Evolutionary conservation across 2,113 vertebrate genomes (phyloP).

Genomic region (Hymenochirus boettgeri): DNA sequence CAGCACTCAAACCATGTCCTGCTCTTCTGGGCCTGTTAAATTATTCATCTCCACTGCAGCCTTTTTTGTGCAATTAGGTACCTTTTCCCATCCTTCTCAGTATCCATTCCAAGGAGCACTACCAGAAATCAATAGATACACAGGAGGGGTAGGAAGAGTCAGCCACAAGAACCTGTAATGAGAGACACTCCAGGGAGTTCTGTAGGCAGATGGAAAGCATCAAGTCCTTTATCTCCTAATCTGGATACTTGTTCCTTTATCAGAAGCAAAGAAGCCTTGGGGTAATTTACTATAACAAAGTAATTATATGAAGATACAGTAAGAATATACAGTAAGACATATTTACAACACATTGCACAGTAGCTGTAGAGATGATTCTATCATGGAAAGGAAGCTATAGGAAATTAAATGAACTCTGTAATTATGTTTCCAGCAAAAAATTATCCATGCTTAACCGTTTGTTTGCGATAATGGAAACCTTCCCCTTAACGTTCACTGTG

Average conservation of each 20-base stretch:
- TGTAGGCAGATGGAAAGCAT: constrained; percentile 23
- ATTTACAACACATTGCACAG: constrained; percentile 3
- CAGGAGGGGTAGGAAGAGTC: not conserved
- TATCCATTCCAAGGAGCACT: constrained; percentile 1
- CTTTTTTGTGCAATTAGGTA: constrained; percentile 4
- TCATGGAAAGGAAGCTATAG: too few relatives aligned
- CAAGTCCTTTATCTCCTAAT: constrained; percentile 14
- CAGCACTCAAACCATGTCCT: not conserved
- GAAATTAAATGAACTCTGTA: too few relatives aligned
- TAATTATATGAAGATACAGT: constrained; percentile 13
- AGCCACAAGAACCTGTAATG: constrained; percentile 25
- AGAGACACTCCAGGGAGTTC: constrained; percentile 19
- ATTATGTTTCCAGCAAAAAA: too few relatives aligned
- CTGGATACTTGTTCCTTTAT: constrained; percentile 19
- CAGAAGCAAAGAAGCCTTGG: constrained; percentile 9
- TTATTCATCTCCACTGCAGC: constrained; percentile 31
- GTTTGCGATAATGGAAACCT: too few relatives aligned
- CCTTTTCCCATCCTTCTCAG: constrained; percentile 7
- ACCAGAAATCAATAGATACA: constrained; percentile 30
- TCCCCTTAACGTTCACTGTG: too few relatives aligned
- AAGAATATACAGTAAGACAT: not conserved
- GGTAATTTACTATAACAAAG: constrained; percentile 7
- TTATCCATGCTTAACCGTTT: too few relatives aligned
- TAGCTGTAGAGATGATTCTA: not conserved
- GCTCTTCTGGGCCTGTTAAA: constrained; percentile 7